phyloP scores from a whole-genome alignment of 2,888 invertebrate species.

The Steinernema scapterisci region DNA sequence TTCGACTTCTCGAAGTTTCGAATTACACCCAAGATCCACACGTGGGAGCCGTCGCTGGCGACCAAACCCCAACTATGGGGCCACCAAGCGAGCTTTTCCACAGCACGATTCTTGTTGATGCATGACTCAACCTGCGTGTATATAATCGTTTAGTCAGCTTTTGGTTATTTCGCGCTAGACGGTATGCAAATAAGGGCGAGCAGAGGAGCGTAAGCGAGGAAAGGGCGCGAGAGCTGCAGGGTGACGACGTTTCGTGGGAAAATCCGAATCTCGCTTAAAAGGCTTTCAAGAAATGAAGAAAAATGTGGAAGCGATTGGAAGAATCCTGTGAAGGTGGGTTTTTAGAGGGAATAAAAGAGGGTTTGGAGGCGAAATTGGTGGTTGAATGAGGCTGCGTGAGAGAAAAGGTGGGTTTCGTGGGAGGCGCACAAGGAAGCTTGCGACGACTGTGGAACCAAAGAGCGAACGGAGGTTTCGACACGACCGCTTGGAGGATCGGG shows the following conservation, averaged over 20 bases:
- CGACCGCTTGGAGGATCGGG: too few species aligned
- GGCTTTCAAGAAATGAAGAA: not conserved
- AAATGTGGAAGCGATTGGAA: not conserved
- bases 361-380: not conserved
- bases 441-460: too few species aligned
- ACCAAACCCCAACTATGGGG: not conserved
- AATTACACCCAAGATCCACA: constrained; percentile 7
- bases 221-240: not conserved
- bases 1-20: constrained; percentile 9
- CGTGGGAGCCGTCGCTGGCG: not conserved
- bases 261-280: not conserved
- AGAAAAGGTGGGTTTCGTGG: too few species aligned
- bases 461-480: too few species aligned
- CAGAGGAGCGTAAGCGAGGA: not conserved
- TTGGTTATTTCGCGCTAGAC: not conserved
- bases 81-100: not conserved
- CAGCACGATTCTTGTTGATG: not conserved
- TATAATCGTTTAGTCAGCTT: too few species aligned
- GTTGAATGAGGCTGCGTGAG: too few species aligned
- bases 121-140: not conserved
- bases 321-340: not conserved
- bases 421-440: too few species aligned
- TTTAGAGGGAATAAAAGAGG: not conserved
- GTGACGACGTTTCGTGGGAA: not conserved
- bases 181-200: not conserved